These are phyloP conservation scores for Oscheius sp. DNA, from an alignment of 2,888 invertebrate genomes.

Conservation along the genomic window DNA sequence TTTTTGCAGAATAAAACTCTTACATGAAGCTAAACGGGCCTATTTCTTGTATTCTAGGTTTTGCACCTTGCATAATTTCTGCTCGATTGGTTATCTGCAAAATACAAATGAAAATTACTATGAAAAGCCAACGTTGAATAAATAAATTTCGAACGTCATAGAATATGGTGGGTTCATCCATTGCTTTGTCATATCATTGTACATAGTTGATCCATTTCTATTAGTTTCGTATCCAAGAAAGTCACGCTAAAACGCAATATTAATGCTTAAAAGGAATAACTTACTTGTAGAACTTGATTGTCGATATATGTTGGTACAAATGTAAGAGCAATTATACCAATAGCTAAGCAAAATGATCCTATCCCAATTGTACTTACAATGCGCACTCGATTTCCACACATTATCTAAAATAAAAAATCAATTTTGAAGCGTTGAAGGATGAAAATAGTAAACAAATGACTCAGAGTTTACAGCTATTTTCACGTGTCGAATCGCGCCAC, in stretches of 20 bases:
- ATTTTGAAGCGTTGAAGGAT: no score
- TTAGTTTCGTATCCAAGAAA: slow-evolving; percentile 57
- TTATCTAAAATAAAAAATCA: slow-evolving; percentile 3
- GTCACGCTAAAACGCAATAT: slow-evolving; percentile 47
- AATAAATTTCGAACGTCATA: slow-evolving; percentile 56
- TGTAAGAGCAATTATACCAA: slow-evolving; percentile 33
- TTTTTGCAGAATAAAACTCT: slow-evolving; percentile 21
- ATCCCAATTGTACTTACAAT: background rate
- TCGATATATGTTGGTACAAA: slow-evolving; percentile 33
- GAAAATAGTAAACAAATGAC: background rate
- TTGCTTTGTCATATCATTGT: slow-evolving; percentile 57
- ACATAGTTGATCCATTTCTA: slow-evolving; percentile 56
- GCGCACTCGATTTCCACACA: background rate
- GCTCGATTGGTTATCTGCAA: slow-evolving; percentile 41
- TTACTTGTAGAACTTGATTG: slow-evolving; percentile 30
- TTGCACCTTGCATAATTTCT: slow-evolving; percentile 41
- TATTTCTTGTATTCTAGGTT: slow-evolving; percentile 46
- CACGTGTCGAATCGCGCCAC: no score
- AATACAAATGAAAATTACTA: background rate
- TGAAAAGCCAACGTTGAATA: slow-evolving; percentile 53
- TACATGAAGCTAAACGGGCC: slow-evolving; percentile 58
- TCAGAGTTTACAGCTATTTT: no score
- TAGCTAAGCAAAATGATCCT: slow-evolving; percentile 25
- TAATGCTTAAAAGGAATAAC: background rate
- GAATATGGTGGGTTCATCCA: slow-evolving; percentile 63